Conservation (phyloP, 1,140 invertebrate species). For the Cyrtorhinus lividipennis region DNA sequence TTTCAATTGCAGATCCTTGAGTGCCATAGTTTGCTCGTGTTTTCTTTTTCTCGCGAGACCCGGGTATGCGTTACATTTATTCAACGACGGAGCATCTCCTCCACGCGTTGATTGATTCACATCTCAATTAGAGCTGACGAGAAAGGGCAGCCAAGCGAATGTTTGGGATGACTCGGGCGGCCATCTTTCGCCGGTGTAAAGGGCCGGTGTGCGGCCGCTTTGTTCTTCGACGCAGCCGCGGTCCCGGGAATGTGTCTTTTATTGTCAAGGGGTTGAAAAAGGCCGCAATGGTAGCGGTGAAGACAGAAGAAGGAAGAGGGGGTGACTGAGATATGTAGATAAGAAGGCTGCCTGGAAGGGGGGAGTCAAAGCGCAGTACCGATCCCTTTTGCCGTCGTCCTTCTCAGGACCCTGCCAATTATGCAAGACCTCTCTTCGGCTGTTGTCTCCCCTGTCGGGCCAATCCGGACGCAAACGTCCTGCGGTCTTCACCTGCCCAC, state of each 20-base stretch:
- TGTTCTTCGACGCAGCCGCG: neutral
- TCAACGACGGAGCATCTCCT: neutral
- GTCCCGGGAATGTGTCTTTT: neutral
- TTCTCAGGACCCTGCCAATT: neutral
- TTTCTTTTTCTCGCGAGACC: too few species aligned
- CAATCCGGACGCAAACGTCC: too few species aligned
- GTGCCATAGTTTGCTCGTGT: too few species aligned
- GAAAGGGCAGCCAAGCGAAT: neutral
- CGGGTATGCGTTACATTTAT: too few species aligned
- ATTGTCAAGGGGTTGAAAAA: neutral
- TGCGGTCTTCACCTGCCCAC: too few species aligned
- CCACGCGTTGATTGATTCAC: neutral
- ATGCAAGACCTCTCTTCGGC: neutral
- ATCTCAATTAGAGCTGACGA: neutral
- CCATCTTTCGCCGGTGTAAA: neutral
- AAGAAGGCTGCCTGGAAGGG: neutral
- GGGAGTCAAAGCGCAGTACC: neutral
- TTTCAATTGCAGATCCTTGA: too few species aligned
- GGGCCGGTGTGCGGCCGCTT: neutral
- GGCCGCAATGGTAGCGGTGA: neutral
- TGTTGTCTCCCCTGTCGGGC: too few species aligned
- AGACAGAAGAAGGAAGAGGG: neutral
- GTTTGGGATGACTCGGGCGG: neutral
- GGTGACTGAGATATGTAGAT: neutral
- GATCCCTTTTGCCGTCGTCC: neutral